Percentiles rank a stretch among this genome's conserved stretches.
Conservation (phyloP, 2,113 vertebrate genomes). For the Crypturellus undulatus region DNA sequence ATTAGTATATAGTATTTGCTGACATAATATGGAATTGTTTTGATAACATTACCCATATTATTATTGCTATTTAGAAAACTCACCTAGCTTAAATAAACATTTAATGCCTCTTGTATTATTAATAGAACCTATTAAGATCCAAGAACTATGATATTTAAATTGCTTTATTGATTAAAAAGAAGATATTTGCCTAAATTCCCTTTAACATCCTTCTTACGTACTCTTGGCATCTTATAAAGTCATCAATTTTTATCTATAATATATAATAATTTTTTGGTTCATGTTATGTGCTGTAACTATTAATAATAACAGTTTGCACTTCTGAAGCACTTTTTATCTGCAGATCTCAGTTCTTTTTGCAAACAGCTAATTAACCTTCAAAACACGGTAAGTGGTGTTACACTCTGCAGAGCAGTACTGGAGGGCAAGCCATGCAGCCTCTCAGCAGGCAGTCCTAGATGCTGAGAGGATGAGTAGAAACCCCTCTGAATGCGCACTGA, state of each 20-base stretch:
- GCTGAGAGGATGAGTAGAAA: slow-evolving; percentile 51
- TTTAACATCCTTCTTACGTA: not conserved
- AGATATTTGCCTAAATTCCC: not conserved
- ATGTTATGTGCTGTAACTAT: not conserved
- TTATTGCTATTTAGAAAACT: slow-evolving; percentile 6
- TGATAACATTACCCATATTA: slow-evolving; percentile 21
- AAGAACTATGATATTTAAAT: not conserved
- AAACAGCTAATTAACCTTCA: slow-evolving; percentile 71
- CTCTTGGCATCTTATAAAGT: not conserved
- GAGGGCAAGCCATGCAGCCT: slow-evolving; percentile 58
- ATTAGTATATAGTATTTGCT: slow-evolving; percentile 48
- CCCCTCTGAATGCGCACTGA: slow-evolving; percentile 50
- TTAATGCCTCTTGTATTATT: not conserved
- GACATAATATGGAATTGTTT: slow-evolving; percentile 18
- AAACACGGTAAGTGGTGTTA: slow-evolving; percentile 68
- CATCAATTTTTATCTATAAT: not conserved
- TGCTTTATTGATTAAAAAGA: not conserved
- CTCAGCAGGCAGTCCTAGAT: slow-evolving; percentile 51
- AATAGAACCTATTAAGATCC: not conserved
- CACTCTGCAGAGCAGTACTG: slow-evolving; percentile 46
- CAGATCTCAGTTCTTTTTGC: slow-evolving; percentile 37
- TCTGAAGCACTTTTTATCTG: slow-evolving; percentile 66
- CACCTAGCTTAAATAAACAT: not conserved
- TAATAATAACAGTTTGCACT: slow-evolving; percentile 67
- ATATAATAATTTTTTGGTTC: slow-evolving; percentile 23